phyloP scores from a whole-genome alignment of 2,113 vertebrate species.

The Anarhynchus alexandrinus region DNA sequence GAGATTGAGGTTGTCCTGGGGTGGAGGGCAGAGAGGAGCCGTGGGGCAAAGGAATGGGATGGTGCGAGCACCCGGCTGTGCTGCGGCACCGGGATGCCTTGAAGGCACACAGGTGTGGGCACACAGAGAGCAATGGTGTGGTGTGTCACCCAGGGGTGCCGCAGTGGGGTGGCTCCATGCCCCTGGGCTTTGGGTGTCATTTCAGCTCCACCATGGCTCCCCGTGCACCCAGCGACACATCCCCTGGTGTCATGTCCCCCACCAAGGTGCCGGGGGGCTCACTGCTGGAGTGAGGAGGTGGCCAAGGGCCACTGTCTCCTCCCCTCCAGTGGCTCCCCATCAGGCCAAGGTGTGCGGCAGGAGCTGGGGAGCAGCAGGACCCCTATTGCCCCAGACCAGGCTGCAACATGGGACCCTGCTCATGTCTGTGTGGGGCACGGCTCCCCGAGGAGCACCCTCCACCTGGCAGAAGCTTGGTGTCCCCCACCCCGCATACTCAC shows the following conservation, averaged over 20 bases:
- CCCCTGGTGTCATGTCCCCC: fast-evolving
- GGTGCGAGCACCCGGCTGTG: fast-evolving
- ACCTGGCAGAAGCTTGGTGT: neutral
- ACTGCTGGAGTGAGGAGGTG: neutral
- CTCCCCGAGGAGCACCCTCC: neutral
- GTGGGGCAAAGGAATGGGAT: neutral
- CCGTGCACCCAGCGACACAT: fast-evolving
- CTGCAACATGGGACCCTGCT: neutral
- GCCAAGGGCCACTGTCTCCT: neutral
- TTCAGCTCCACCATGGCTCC: neutral
- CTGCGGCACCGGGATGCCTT: fast-evolving
- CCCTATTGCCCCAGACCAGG: no score
- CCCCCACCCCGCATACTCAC: slow-evolving; percentile 72
- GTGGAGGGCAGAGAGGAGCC: neutral
- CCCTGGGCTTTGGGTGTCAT: neutral
- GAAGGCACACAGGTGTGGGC: fast-evolving
- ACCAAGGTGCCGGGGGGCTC: neutral
- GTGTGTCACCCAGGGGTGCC: neutral
- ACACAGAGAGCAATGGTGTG: fast-evolving
- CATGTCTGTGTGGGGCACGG: fast-evolving
- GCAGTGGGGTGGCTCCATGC: fast-evolving
- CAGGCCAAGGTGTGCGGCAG: neutral
- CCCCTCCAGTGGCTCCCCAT: neutral
- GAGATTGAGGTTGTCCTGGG: slow-evolving; percentile 92
- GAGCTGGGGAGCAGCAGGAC: neutral